Percentiles rank a stretch among this genome's conserved stretches.
phyloP scores from a whole-genome alignment of 2,113 vertebrate species.

The Drymodes brunneopygia region DNA sequence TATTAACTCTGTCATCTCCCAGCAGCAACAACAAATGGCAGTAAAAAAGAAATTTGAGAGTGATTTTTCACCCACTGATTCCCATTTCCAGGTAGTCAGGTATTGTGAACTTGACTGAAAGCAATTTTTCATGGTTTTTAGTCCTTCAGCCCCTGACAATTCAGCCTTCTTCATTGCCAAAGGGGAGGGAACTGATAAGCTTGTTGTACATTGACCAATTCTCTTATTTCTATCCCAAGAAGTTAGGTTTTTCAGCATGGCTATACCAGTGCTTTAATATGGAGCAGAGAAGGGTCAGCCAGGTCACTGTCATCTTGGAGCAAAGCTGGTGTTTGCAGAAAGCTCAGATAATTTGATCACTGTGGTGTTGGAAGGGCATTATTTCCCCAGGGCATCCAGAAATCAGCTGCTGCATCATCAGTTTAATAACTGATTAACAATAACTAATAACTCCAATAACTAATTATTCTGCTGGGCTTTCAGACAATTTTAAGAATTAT shows the following conservation, averaged over 20 bases:
- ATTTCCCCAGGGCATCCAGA: neutral
- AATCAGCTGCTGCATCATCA: neutral
- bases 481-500: neutral
- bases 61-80: neutral
- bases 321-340: neutral
- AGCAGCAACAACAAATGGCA: neutral
- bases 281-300: neutral
- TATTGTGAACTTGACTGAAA: neutral
- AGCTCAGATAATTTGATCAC: neutral
- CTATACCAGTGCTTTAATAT: neutral
- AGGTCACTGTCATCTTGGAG: neutral
- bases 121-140: neutral
- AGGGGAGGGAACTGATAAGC: neutral
- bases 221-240: neutral
- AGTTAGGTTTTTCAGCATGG: neutral
- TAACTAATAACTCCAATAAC: neutral
- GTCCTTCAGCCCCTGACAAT: neutral
- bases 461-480: neutral
- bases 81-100: neutral
- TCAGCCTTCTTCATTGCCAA: neutral
- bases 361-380: neutral
- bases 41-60: neutral
- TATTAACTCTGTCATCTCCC: neutral
- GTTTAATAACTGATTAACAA: neutral
- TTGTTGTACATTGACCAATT: fast-evolving